phyloP scores from a whole-genome alignment of 2,888 invertebrate species.

The Mactromeris polynyma region DNA sequence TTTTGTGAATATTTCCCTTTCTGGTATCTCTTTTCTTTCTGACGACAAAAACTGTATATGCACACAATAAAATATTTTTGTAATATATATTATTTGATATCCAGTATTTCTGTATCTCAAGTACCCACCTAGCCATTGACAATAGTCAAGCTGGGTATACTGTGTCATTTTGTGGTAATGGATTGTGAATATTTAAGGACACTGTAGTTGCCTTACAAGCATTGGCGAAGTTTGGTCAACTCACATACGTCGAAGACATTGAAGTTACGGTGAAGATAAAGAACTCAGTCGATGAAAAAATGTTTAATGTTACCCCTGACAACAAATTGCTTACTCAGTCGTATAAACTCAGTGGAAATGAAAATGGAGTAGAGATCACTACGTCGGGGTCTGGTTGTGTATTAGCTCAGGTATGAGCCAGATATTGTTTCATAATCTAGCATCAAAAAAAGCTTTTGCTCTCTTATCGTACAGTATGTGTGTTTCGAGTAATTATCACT shows the following conservation, averaged over 20 bases:
- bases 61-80: constrained; percentile 87
- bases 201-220: constrained; percentile 87
- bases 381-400: constrained; percentile 81
- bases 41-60: constrained; percentile 57
- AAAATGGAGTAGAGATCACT: constrained; percentile 55
- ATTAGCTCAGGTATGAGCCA: constrained; percentile 82
- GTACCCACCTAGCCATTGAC: constrained; percentile 64
- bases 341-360: constrained; percentile 64
- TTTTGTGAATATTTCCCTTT: constrained; percentile 65
- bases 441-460: no score
- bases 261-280: constrained; percentile 66
- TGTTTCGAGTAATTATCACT: neutral
- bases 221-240: constrained; percentile 81
- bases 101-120: constrained; percentile 70
- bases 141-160: constrained; percentile 26
- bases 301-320: constrained; percentile 56
- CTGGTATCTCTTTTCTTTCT: neutral
- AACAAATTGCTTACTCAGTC: constrained; percentile 69
- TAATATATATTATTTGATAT: constrained; percentile 85
- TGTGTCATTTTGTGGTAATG: neutral
- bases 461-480: neutral
- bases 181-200: constrained; percentile 79
- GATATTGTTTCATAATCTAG: no score
- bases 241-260: constrained; percentile 65
- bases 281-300: constrained; percentile 3